Evolutionary conservation across 2,888 invertebrate genomes (phyloP).

Genomic region (Drosophila histrio): DNA sequence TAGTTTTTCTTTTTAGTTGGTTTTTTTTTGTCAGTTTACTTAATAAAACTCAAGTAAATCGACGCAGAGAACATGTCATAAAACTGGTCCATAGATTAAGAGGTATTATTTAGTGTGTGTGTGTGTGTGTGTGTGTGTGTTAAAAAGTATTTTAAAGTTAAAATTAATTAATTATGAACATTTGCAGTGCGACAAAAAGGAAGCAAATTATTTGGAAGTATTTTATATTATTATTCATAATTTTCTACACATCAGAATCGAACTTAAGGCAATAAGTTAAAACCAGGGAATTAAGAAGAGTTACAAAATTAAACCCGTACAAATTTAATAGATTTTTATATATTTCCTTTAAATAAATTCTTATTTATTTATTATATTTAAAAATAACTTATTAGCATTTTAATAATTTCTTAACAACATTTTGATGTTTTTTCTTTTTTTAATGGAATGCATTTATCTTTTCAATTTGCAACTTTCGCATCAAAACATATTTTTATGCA

Average conservation of each 20-base stretch:
- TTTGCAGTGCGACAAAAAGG: neutral
- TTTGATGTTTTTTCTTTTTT: too few species aligned
- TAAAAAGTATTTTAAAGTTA: neutral
- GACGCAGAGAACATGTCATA: conserved; percentile 50
- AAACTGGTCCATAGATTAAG: conserved; percentile 76
- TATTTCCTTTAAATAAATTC: too few species aligned
- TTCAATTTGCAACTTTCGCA: too few species aligned
- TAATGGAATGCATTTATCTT: too few species aligned
- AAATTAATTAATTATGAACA: neutral
- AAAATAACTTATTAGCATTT: too few species aligned
- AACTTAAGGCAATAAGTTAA: too few species aligned
- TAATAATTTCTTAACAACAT: too few species aligned
- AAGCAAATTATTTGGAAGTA: conserved; percentile 22
- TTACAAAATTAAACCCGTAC: too few species aligned
- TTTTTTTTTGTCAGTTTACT: conserved; percentile 39
- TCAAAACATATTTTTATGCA: too few species aligned
- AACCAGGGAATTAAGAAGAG: too few species aligned
- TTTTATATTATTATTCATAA: neutral
- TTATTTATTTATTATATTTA: too few species aligned
- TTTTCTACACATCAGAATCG: neutral
- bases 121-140: conserved; percentile 10
- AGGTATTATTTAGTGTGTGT: conserved; percentile 62
- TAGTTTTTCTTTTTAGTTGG: conserved; percentile 4
- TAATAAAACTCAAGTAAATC: conserved; percentile 57
- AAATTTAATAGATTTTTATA: too few species aligned